Evolutionary conservation across 2,888 invertebrate species (phyloP).

Genomic region (Drosophila algonquin): DNA sequence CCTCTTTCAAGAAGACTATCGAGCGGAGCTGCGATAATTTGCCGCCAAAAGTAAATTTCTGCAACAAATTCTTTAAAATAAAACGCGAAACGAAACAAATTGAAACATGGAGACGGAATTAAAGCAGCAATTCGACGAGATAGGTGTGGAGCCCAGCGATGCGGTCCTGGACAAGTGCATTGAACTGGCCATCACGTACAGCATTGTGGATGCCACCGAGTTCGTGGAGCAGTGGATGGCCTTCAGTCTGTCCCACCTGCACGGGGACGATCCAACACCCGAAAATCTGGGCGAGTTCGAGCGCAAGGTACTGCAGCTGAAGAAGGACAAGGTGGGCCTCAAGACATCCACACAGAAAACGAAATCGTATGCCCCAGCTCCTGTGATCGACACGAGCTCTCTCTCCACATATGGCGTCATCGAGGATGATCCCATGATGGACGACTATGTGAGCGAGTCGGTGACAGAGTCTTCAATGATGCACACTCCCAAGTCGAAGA

Average conservation of each 20-base stretch:
- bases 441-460: conserved; percentile 70
- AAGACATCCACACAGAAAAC: conserved; percentile 52
- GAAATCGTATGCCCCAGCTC: conserved; percentile 39
- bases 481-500: conserved; percentile 69
- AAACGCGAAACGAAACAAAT: background rate
- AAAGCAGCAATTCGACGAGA: conserved; percentile 87
- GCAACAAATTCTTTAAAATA: conserved; percentile 1
- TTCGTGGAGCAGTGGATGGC: conserved; percentile 92
- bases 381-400: conserved; percentile 54
- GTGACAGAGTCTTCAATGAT: conserved; percentile 29
- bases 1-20: too few species aligned
- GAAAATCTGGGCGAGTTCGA: conserved; percentile 87
- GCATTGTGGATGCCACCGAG: conserved; percentile 87
- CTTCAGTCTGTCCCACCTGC: conserved; percentile 88
- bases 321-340: conserved; percentile 83
- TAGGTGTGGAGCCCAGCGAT: conserved; percentile 86
- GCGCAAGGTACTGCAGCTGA: conserved; percentile 86
- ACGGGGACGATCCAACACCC: conserved; percentile 87
- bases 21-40: background rate
- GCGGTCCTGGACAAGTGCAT: conserved; percentile 87
- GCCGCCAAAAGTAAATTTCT: conserved; percentile 36
- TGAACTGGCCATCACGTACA: conserved; percentile 87
- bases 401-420: conserved; percentile 78
- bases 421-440: conserved; percentile 66
- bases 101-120: conserved; percentile 78